Conservation (phyloP, 2,797 vertebrate genomes). For the Liparis tanakae region DNA sequence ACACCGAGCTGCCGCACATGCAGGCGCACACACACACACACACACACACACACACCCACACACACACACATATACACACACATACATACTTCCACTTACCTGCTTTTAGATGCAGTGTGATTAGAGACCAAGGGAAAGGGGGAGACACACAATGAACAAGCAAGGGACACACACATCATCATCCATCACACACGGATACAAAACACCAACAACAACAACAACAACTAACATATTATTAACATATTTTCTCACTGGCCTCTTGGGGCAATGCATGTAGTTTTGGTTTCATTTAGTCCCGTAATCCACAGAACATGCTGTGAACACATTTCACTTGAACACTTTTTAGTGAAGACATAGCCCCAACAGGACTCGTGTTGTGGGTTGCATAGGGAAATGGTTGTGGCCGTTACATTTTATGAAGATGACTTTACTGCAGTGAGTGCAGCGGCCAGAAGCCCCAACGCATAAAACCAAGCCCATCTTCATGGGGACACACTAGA, state of each 20-base stretch:
- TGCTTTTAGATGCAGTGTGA: conserved; percentile 17
- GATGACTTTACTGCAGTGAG: not conserved
- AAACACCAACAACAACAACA: too few species aligned
- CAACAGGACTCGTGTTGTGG: not conserved
- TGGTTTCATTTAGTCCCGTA: too few species aligned
- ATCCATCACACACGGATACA: not conserved
- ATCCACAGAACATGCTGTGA: not conserved
- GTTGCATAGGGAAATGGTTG: not conserved
- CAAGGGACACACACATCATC: not conserved
- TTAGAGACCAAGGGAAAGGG: not conserved
- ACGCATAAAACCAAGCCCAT: not conserved
- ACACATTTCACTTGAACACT: not conserved
- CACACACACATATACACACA: conserved; percentile 13
- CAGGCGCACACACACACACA: conserved; percentile 10
- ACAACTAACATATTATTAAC: too few species aligned
- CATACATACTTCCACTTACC: not conserved
- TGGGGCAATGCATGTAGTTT: too few species aligned
- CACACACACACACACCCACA: conserved; percentile 12
- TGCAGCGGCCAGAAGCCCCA: not conserved
- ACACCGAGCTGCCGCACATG: conserved; percentile 42
- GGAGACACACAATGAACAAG: conserved; percentile 1
- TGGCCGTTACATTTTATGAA: not conserved
- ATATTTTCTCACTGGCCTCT: too few species aligned
- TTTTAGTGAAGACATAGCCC: not conserved
- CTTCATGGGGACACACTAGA: not conserved